Evolutionary conservation across 2,113 vertebrate genomes (phyloP).

Genomic region (Holacanthus passer): DNA sequence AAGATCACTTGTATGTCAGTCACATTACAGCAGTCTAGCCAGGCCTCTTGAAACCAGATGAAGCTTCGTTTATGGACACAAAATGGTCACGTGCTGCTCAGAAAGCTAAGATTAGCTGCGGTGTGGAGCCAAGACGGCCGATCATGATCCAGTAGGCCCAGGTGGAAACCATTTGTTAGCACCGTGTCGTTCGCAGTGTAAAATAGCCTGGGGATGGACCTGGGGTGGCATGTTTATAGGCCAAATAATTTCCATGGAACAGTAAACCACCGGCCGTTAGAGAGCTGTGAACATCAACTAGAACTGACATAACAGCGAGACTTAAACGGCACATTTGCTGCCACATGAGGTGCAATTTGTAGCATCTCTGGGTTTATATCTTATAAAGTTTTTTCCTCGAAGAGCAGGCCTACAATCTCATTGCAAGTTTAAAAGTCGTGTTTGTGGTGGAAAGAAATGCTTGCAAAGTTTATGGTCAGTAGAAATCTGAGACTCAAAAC

Average conservation of each 20-base stretch:
- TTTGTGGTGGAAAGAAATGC: constrained; percentile 5
- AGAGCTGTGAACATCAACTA: constrained; percentile 5
- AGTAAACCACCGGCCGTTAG: constrained; percentile 22
- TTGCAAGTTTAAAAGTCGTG: constrained; percentile 5
- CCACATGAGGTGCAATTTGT: background rate
- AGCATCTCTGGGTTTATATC: background rate
- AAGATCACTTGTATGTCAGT: background rate
- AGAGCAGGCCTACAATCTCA: background rate
- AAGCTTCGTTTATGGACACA: constrained; percentile 24
- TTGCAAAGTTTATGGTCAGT: constrained; percentile 21
- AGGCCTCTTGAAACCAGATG: constrained; percentile 28
- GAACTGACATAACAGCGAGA: background rate
- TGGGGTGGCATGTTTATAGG: constrained; percentile 44
- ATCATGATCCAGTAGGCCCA: constrained; percentile 17
- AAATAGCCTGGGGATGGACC: constrained; percentile 42
- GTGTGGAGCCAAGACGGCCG: constrained; percentile 23
- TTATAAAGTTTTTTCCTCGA: background rate
- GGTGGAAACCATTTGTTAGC: constrained; percentile 64
- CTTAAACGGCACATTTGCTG: background rate
- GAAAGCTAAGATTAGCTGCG: constrained; percentile 48
- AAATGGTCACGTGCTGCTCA: constrained; percentile 17
- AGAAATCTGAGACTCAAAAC: constrained; percentile 11
- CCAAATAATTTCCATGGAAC: constrained; percentile 46
- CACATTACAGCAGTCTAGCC: constrained; percentile 16
- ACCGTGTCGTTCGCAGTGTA: constrained; percentile 41